These are phyloP conservation scores for Cheilosia vernalis DNA, from an alignment of 2,888 invertebrate genomes.

Conservation along the genomic window DNA sequence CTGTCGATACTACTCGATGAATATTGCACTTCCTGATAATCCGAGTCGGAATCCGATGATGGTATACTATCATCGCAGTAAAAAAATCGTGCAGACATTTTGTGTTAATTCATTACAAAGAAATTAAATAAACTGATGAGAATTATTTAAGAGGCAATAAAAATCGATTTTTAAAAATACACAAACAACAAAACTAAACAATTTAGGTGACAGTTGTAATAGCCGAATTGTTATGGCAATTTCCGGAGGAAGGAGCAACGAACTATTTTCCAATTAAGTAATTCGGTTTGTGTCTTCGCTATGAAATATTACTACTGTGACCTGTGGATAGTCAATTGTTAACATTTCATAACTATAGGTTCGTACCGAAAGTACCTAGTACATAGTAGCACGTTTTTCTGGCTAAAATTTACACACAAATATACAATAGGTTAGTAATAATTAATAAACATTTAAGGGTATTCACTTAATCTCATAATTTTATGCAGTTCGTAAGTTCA, in stretches of 20 bases:
- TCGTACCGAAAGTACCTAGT: no score
- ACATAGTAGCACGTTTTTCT: no score
- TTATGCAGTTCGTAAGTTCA: no score
- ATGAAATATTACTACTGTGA: conserved; percentile 6
- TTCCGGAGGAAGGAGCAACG: conserved; percentile 44
- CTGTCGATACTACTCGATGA: conserved; percentile 82
- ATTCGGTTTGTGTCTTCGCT: conserved; percentile 9
- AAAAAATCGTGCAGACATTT: conserved; percentile 64
- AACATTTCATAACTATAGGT: no score
- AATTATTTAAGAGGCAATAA: conserved; percentile 55
- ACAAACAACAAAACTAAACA: conserved; percentile 69
- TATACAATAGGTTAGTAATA: no score
- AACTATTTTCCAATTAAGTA: conserved; percentile 10
- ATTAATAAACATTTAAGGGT: no score
- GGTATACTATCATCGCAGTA: conserved; percentile 68
- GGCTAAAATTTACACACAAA: no score
- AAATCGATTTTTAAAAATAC: conserved; percentile 67
- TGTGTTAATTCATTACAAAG: conserved; percentile 53
- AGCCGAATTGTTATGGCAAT: conserved; percentile 65
- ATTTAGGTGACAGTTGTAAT: conserved; percentile 55
- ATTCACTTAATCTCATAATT: no score
- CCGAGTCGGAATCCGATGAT: conserved; percentile 79
- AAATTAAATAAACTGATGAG: conserved; percentile 27
- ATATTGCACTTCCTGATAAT: conserved; percentile 79
- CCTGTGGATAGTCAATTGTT: no score